Conservation (phyloP, 1,140 invertebrate genomes). For the Heliothis subflexa region DNA sequence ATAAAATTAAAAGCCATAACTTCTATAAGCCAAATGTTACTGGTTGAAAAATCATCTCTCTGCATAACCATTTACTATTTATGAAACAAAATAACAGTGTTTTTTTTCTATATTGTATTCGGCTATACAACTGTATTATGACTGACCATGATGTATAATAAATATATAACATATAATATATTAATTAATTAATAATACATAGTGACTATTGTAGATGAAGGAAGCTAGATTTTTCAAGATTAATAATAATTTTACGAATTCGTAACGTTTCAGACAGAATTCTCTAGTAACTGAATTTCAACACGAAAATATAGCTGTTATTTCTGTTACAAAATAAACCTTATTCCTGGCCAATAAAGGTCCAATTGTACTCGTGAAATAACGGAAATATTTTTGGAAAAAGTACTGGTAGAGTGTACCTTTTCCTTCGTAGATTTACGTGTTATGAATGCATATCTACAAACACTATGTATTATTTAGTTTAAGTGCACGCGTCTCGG, state of each 20-base stretch:
- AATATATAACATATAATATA: constrained; percentile 9
- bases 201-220: not conserved
- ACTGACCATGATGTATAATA: constrained; percentile 29
- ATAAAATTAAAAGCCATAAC: too few relatives aligned
- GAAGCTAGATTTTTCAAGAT: not conserved
- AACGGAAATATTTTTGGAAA: not conserved
- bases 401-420: not conserved
- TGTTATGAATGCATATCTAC: not conserved
- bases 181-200: constrained; percentile 2
- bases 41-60: too few relatives aligned
- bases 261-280: too few relatives aligned
- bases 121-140: not conserved
- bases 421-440: not conserved
- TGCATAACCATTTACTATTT: too few relatives aligned
- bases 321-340: too few relatives aligned
- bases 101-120: not conserved
- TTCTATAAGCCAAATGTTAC: too few relatives aligned
- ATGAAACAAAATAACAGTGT: too few relatives aligned
- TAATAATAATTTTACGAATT: too few relatives aligned
- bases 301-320: too few relatives aligned
- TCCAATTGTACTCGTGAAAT: too few relatives aligned
- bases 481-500: constrained; percentile 20
- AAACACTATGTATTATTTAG: constrained; percentile 23
- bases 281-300: too few relatives aligned
- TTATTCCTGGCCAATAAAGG: too few relatives aligned